Evolutionary conservation across 2,888 invertebrate species (phyloP), one percentile per base, ranked within the genome.

Genomic region (Dasysyrphus albostriatus): DNA sequence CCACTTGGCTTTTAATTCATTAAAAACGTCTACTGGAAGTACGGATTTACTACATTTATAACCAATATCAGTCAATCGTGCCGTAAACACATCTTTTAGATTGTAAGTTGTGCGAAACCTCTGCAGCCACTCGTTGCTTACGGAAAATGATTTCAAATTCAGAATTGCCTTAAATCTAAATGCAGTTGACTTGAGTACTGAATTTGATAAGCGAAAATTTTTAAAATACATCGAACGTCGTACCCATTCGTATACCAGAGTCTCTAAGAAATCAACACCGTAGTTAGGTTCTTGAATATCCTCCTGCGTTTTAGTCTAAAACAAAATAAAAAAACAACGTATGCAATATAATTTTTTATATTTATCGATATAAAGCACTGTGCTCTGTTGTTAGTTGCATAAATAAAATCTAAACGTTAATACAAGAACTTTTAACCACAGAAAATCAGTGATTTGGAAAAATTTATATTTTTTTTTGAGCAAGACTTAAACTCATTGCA

Each of bases 221-320:
- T 29, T 49, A 19, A 44, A 77, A 14, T 32, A 49, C 1, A 49
- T 58, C 16, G 37, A 65, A 9, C 82, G 77, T 5, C 70, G 32
- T 34, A 82, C 49, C 77, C 70, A 82, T 51, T 77, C 77, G 37
- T 72, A 77, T 0, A 82, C 32, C 0, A 72, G 16, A 8, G 42
- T 10, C 5, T 77, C 65, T 24, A 82, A 19, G 2, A 77, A 77
- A 37, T 82, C 63, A 7, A 10, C 19, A 2, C 54, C 29, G 8
- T 61, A 69, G 1, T 10, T 12, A 7, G 16, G 1, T 5, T 8
- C 34, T 12, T 10, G 16, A 6, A 32, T 34, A 34, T 74, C 19
- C 5, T 34, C 32, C 8, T 29, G 16, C 3, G n/a, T 59, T 14
- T 47, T n/a, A 16, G 16, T 54, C 79, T 79, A 16, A 19, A 63